Evolutionary conservation across 2,888 invertebrate species (phyloP).

Genomic region (Pristionchus mayeri): DNA sequence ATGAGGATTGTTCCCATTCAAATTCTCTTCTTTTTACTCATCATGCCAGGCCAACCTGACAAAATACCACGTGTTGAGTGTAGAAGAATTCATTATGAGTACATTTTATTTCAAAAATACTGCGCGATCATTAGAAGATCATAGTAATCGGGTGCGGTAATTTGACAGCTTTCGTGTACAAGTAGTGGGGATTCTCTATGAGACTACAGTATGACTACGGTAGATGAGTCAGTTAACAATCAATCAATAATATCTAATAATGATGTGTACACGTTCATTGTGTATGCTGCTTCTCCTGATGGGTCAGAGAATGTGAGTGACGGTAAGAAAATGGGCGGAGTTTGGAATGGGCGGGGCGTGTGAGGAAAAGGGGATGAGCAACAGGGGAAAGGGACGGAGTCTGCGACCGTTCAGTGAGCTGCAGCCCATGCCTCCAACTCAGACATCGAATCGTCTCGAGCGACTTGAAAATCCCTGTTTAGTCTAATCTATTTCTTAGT

Average conservation of each 20-base stretch:
- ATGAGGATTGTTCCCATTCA: too few relatives aligned
- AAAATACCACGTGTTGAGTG: too few relatives aligned
- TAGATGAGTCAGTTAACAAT: constrained; percentile 1
- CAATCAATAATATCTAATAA: neutral
- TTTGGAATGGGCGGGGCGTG: too few relatives aligned
- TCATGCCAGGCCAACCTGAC: too few relatives aligned
- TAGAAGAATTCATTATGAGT: neutral
- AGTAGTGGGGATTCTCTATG: constrained; percentile 22
- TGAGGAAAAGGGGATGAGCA: neutral
- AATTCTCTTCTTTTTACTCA: too few relatives aligned
- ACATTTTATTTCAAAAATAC: constrained; percentile 19
- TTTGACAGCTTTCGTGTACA: constrained; percentile 15
- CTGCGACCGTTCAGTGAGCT: constrained; percentile 55
- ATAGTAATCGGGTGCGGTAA: neutral
- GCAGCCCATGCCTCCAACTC: constrained; percentile 68
- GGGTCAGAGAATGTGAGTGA: constrained; percentile 23
- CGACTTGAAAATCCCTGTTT: constrained; percentile 4
- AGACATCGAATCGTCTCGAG: constrained; percentile 56
- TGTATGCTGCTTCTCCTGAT: constrained; percentile 8
- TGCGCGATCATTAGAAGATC: neutral
- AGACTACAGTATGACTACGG: constrained; percentile 26
- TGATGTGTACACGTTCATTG: neutral
- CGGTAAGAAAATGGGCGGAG: constrained; percentile 15
- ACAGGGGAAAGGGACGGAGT: neutral
- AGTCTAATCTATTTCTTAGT: neutral